Conservation (phyloP, 2,113 vertebrate genomes). For the Lota lota region DNA sequence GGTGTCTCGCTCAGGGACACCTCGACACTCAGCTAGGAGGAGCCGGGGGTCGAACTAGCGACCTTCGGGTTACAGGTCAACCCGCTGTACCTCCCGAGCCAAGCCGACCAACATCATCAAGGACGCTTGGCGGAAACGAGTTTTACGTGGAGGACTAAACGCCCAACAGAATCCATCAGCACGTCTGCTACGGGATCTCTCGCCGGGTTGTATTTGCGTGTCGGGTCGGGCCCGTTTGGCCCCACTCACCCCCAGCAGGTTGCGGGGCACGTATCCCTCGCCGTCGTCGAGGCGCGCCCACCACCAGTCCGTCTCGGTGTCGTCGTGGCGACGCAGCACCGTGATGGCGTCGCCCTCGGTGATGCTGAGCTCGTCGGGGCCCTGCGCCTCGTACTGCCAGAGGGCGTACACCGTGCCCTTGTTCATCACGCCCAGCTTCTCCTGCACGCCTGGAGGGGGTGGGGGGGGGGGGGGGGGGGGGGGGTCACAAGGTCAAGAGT, state of each 20-base stretch:
- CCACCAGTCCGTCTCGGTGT: conserved; percentile 95
- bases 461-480: too few species aligned
- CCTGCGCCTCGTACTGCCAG: conserved; percentile 91
- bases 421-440: conserved; percentile 98
- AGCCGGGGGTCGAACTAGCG: too few species aligned
- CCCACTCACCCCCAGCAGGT: conserved; percentile 94
- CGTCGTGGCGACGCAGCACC: conserved; percentile 86
- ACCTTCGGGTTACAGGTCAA: too few species aligned
- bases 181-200: too few species aligned
- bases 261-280: conserved; percentile 94
- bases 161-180: neutral
- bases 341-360: conserved; percentile 89
- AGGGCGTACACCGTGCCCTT: conserved; percentile 89
- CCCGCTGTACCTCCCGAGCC: too few species aligned
- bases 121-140: too few species aligned
- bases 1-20: too few species aligned
- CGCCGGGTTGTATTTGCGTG: too few species aligned
- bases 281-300: conserved; percentile 89
- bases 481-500: too few species aligned
- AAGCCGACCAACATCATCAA: too few species aligned
- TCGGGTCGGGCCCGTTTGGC: conserved; percentile 70
- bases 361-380: conserved; percentile 88
- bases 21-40: too few species aligned
- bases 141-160: neutral
- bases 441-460: conserved; percentile 84